Conservation (phyloP, 2,797 vertebrate genomes). For the Calcarius lapponicus region DNA sequence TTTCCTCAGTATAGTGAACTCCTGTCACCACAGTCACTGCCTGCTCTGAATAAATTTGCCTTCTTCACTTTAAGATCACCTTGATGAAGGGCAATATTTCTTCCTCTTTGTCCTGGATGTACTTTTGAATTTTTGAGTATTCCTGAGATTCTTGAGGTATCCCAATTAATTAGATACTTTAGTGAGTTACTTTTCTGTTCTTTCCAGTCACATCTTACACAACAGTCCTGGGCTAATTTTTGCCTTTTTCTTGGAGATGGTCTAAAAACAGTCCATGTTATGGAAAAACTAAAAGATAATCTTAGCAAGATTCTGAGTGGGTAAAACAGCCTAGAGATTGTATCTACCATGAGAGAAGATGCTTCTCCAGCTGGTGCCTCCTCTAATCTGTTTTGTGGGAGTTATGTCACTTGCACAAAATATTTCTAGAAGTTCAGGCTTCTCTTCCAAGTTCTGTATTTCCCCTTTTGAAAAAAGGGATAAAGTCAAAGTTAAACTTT, state of each 20-base stretch:
- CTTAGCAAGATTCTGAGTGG: neutral
- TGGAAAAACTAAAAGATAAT: neutral
- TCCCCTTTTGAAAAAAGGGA: neutral
- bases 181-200: neutral
- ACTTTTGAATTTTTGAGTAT: neutral
- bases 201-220: neutral
- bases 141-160: neutral
- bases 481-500: neutral
- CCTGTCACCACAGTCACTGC: neutral
- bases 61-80: neutral
- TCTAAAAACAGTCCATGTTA: neutral
- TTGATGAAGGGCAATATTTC: neutral
- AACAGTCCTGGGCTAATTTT: neutral
- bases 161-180: neutral
- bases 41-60: neutral
- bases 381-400: neutral
- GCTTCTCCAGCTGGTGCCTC: neutral
- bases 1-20: neutral
- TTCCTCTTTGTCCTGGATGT: neutral
- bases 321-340: neutral
- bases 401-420: neutral
- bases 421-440: neutral
- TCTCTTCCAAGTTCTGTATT: neutral
- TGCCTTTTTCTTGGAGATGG: neutral
- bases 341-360: neutral